Base-by-base conservation (phyloP, 2,797 vertebrate species). In the Alfaro cultratus region DNA sequence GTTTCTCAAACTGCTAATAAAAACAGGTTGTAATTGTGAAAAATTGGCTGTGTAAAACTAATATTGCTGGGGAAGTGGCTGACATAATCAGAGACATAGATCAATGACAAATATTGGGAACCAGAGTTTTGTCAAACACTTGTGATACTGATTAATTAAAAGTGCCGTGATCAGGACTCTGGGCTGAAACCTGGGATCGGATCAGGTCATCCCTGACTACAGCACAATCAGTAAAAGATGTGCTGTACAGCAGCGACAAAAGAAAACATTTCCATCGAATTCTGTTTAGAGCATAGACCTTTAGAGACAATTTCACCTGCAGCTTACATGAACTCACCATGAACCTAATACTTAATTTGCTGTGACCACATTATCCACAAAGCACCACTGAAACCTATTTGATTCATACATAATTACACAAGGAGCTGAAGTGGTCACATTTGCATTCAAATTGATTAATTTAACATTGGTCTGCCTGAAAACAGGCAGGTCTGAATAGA, bases 371-470 rank as follows among this genome's bases (percentile, higher is more conserved):
- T 85, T 45, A 85, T 76, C 77, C 70, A 84, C 79, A 83, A 80
- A 47, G 70, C 60, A 80, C 60, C 80, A 77, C 70, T 86, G 73
- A 73, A 83, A 80, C 74, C 81, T 80, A n/a, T 88, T 85, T 84
- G 64, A 89, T 86, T 85, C 75, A 72, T 82, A 60, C 47, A 31
- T 85, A 89, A 87, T 91, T 88, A 76, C 82, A 86, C 72, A 41
- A 83, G 53, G 71, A 82, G 74, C 41, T 72, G 74, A 57, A 86
- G 79, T 73, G 91, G 87, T 91, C 87, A 88, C 79, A 88, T 92
- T 89, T 92, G 85, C 85, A 92, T 93, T 85, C 60, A 76, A 51
- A 83, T 86, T 91, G 88, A 91, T 91, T 91, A 73, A 93, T 91
- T 91, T 85, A 80, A 80, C 86, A 83, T 70, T 51, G 87, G 79